Evolutionary conservation across 2,113 vertebrate species (phyloP).

Genomic region (Pipra filicauda): DNA sequence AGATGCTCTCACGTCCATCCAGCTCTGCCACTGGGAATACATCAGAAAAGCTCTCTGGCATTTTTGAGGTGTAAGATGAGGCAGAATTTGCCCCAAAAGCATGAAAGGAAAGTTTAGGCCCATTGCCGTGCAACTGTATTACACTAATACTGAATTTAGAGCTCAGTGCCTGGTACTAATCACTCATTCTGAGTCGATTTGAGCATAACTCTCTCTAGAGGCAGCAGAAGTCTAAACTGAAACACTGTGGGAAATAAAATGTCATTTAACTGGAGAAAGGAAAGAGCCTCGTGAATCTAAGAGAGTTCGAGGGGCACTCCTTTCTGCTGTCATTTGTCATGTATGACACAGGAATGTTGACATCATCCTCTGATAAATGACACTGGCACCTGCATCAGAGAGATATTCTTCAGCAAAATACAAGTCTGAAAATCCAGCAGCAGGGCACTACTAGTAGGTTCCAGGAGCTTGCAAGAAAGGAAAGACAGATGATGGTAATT

Average conservation of each 20-base stretch:
- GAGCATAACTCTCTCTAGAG: slow-evolving; percentile 7
- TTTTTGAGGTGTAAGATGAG: neutral
- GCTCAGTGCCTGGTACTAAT: slow-evolving; percentile 13
- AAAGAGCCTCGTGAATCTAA: slow-evolving; percentile 35
- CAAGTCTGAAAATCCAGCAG: slow-evolving; percentile 55
- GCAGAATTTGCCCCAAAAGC: neutral
- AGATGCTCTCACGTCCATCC: neutral
- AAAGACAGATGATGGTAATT: slow-evolving; percentile 66
- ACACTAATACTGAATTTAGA: neutral
- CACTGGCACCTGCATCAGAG: slow-evolving; percentile 64
- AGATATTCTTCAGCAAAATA: slow-evolving; percentile 55
- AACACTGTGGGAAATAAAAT: slow-evolving; percentile 42
- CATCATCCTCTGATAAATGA: slow-evolving; percentile 66
- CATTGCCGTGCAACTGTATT: neutral
- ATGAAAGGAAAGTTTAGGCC: neutral
- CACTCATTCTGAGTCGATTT: slow-evolving; percentile 28
- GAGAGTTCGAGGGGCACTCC: slow-evolving; percentile 42
- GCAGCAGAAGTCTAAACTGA: slow-evolving; percentile 16
- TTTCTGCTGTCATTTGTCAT: slow-evolving; percentile 65
- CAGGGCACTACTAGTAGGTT: slow-evolving; percentile 53
- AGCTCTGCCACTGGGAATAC: neutral
- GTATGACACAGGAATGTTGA: slow-evolving; percentile 69
- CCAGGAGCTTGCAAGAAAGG: slow-evolving; percentile 57
- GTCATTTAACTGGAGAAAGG: slow-evolving; percentile 33
- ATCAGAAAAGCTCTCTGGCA: neutral